Evolutionary conservation across 2,797 vertebrate species (phyloP).

Genomic region (Lepilemur septentrionalis): DNA sequence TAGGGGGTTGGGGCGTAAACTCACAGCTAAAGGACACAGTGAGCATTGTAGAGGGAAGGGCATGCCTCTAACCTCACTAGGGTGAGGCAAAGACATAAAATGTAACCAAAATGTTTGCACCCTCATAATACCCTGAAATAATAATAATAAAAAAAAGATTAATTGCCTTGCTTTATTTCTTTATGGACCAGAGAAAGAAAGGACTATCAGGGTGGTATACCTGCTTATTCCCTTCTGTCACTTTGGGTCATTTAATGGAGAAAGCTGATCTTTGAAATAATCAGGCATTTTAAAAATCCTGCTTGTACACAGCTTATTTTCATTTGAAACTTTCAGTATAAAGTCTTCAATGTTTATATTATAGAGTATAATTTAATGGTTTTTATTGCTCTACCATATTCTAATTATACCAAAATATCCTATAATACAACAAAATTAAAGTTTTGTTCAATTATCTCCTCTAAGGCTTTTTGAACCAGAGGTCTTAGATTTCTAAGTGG

Average conservation of each 20-base stretch:
- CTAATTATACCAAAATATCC: background rate
- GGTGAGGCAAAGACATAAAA: no score
- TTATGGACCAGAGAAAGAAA: background rate
- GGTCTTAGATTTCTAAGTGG: background rate
- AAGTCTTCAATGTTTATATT: background rate
- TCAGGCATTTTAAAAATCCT: background rate
- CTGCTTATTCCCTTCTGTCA: background rate
- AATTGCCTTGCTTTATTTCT: slow-evolving; percentile 2
- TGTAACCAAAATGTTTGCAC: no score
- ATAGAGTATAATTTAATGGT: background rate
- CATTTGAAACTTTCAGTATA: slow-evolving; percentile 20
- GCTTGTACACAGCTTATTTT: slow-evolving; percentile 9
- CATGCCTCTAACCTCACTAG: no score
- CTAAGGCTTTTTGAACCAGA: slow-evolving; percentile 12
- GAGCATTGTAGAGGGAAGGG: no score
- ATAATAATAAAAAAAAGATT: background rate
- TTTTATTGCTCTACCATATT: background rate
- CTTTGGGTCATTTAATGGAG: background rate
- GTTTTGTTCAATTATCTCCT: slow-evolving; percentile 28
- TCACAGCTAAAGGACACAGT: no score
- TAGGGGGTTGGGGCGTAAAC: no score
- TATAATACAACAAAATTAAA: background rate
- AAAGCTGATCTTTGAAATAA: slow-evolving; percentile 2
- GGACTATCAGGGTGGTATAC: background rate
- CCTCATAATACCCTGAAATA: no score